Conservation (phyloP, 2,888 invertebrate genomes). For the Pristionchus japonicus region DNA sequence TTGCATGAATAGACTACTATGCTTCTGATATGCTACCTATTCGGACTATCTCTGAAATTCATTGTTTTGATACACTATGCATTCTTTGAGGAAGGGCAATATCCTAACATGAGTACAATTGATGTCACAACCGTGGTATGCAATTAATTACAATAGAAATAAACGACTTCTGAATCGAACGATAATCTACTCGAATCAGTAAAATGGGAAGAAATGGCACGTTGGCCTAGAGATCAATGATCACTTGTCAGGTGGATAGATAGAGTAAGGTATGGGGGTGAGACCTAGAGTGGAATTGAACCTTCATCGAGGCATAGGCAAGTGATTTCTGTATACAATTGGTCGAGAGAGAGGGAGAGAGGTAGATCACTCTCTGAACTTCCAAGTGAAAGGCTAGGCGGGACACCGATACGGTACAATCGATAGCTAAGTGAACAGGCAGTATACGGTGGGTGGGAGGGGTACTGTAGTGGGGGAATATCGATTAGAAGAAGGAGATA, state of each 20-base stretch:
- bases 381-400: neutral
- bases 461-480: neutral
- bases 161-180: neutral
- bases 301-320: neutral
- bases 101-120: neutral
- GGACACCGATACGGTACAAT: neutral
- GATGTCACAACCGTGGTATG: neutral
- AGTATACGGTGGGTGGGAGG: conserved; percentile 33
- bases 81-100: neutral
- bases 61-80: neutral
- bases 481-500: conserved; percentile 66
- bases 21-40: conserved; percentile 15
- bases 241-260: conserved; percentile 8
- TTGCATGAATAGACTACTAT: neutral
- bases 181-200: conserved; percentile 23
- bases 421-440: neutral
- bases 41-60: conserved; percentile 4
- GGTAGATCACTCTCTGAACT: neutral
- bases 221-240: conserved; percentile 31
- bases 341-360: neutral
- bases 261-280: neutral
- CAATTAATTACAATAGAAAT: conserved; percentile 12
- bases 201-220: conserved; percentile 5
- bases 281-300: conserved; percentile 34
- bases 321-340: neutral